phyloP scores from a whole-genome alignment of 2,113 vertebrate genomes.

The Catharus minimus region DNA sequence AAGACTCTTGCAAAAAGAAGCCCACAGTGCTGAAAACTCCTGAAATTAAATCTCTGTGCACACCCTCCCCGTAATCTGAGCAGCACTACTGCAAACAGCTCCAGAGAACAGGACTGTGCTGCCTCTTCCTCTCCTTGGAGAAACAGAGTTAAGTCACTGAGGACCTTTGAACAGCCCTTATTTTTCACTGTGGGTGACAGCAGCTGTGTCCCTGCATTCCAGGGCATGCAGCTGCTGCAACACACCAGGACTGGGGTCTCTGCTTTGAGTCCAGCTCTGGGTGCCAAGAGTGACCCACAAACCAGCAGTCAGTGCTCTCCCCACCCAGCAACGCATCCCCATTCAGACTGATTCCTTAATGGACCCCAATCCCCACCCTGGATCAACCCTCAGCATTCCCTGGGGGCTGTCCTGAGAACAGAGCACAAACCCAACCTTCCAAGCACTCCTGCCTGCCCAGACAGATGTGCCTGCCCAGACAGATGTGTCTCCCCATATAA shows the following conservation, averaged over 20 bases:
- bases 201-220: not conserved
- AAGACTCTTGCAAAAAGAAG: constrained; percentile 1
- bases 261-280: not conserved
- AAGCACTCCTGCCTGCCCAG: not conserved
- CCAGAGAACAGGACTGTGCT: not conserved
- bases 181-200: not conserved
- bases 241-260: not conserved
- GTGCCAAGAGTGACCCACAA: not conserved
- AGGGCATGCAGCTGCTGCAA: not conserved
- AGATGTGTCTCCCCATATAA: not conserved
- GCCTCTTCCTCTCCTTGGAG: not conserved
- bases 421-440: not conserved
- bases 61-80: not conserved
- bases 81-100: not conserved
- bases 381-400: not conserved
- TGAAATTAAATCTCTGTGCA: not conserved
- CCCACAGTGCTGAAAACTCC: not conserved
- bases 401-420: not conserved
- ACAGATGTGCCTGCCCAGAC: not conserved
- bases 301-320: not conserved
- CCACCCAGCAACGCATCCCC: not conserved
- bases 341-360: rapidly evolving
- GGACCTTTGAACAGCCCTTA: not conserved
- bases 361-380: rapidly evolving
- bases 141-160: not conserved